Evolutionary conservation across 1,140 invertebrate genomes (phyloP), one percentile per base, ranked within the genome.

Genomic region (Aricia agestis): DNA sequence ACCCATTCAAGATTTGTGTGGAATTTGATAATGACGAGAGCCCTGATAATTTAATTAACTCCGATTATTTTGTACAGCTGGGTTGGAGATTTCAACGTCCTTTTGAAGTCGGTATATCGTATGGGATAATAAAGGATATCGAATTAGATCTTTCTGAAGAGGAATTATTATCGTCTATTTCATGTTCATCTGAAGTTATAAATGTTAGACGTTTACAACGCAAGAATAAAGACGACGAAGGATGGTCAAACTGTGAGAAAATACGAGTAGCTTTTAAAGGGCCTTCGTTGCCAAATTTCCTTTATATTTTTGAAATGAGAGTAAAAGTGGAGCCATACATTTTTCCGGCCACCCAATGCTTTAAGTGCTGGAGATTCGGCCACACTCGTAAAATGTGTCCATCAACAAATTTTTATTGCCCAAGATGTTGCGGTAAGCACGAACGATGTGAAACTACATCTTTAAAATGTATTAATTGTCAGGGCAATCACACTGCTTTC

Each of bases 1-100:
- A 75, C 52, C 68, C 72, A 1, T 76, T 67, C 58, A 78, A 75
- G 66, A 72, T 77, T 17, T 11, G 65, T n/a, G 32, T 77, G 11
- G 36, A 69, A 32, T 72, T 77, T 65, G 41, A 71, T 13, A 57
- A 71, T 15, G 63, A 67, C 13, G 31, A 18, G 10, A 66, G 42
- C 36, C 67, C 70, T 3, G 71, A 68, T 19, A 63, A 68, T 41
- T 70, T 76, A 6, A 65, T 70, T 5, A 59, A 65, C 2, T 72
- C 67, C 66, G 32, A 72, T 59, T 36, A 10, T 7, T 66, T 74
- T 32, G 41, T 6, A 31, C 57, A 67, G n/a, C 9, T 63, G 18
- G 73, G 70, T 1, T 72, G 70, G 67, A 61, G 36, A 68, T 52
- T 61, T 31, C 70, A 77, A 59, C 73, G 67, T 45, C 65, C 76